Evolutionary conservation across 2,888 invertebrate species (phyloP).

Genomic region (Drosophila lutescens): DNA sequence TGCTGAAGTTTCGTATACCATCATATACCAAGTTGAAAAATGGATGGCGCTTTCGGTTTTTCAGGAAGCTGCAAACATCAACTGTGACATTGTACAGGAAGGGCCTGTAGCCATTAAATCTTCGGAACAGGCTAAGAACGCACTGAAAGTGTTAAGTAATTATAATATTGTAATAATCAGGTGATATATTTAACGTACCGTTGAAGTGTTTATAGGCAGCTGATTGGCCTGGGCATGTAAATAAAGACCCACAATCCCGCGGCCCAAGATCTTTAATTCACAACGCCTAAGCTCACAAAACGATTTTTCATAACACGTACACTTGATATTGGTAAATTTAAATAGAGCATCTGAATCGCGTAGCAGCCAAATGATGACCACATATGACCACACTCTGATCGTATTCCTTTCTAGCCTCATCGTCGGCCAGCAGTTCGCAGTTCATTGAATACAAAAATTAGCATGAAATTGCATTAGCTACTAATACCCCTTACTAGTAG

Average conservation of each 20-base stretch:
- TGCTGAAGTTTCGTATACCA: conserved; percentile 17
- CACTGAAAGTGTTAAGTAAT: neutral
- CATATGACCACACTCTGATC: neutral
- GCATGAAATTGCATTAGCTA: neutral
- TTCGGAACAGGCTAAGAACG: neutral
- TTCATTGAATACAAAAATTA: neutral
- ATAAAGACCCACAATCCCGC: conserved; percentile 12
- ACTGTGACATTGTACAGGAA: conserved; percentile 26
- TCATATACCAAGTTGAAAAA: conserved; percentile 2
- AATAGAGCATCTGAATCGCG: neutral
- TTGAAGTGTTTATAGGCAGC: neutral
- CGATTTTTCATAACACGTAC: conserved; percentile 3
- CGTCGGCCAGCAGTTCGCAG: neutral
- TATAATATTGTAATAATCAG: neutral
- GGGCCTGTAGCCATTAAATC: conserved; percentile 28
- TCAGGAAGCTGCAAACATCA: conserved; percentile 16
- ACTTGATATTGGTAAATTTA: conserved; percentile 17
- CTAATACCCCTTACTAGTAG: neutral
- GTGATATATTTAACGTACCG: neutral
- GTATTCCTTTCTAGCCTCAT: neutral
- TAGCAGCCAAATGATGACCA: neutral
- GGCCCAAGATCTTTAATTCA: conserved; percentile 14
- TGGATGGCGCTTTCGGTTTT: conserved; percentile 16
- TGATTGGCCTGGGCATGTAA: conserved; percentile 2
- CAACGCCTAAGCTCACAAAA: conserved; percentile 8